phyloP scores from a whole-genome alignment of 1,140 invertebrate species.

The Lamellibrachia luymesi region DNA sequence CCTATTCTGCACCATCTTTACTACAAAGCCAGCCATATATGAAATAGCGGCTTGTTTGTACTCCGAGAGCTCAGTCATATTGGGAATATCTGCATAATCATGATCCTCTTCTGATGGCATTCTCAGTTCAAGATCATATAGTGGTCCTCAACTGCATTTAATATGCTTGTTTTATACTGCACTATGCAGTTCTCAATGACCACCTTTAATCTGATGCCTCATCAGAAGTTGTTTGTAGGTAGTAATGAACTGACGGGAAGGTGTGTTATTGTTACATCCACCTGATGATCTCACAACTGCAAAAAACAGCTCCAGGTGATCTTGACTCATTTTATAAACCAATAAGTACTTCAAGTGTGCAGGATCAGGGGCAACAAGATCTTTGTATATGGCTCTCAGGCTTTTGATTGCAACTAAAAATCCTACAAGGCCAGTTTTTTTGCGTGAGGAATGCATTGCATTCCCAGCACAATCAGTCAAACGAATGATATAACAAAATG shows the following conservation, averaged over 20 bases:
- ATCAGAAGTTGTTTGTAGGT: neutral
- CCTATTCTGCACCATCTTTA: conserved; percentile 14
- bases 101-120: conserved; percentile 10
- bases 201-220: conserved; percentile 7
- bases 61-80: neutral
- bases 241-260: neutral
- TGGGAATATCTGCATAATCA: conserved; percentile 2
- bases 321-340: conserved; percentile 5
- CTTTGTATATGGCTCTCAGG: neutral
- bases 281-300: too few species aligned
- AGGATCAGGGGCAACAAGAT: conserved; percentile 6
- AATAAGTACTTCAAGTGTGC: neutral
- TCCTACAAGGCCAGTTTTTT: conserved; percentile 3
- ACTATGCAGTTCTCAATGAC: neutral
- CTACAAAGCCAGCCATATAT: conserved; percentile 8
- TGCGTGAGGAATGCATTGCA: conserved; percentile 11
- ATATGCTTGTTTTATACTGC: neutral
- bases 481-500: neutral
- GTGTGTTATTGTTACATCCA: neutral
- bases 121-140: neutral
- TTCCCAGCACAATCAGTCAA: conserved; percentile 4
- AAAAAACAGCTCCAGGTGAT: conserved; percentile 2
- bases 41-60: conserved; percentile 10
- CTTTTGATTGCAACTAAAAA: conserved; percentile 9
- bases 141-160: conserved; percentile 14